Base-by-base conservation (phyloP, 2,113 vertebrate genomes). In the Psittacus erithacus region DNA sequence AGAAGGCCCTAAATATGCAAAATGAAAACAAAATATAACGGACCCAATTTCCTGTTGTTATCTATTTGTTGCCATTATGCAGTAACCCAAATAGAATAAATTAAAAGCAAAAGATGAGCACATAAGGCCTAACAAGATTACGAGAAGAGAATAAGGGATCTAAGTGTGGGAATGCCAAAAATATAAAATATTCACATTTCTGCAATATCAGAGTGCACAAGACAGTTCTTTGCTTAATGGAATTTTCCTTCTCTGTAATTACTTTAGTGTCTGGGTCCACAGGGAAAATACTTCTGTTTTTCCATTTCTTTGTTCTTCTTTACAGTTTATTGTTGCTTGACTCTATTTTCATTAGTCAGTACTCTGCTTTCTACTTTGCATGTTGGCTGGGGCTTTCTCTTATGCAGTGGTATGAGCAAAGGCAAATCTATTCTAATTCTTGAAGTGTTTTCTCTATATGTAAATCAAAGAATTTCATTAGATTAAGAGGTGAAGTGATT, bases 91-190 rank as follows among this genome's bases (percentile, higher is more conserved):
- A 90, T 52, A 81, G 19, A 94, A 90, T 39, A 7, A 97, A 95
- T 93, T 89, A 92, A 93, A 96, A 93, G 65, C 31, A 44, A 69
- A 93, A 93, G 73, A 93, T 64, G 25, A 95, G 35, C 25, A 93
- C 69, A 74, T 78, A 82, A 82, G 43, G 43, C 27, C 94, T 97
- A 83, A 92, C 19, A 86, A 90, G 86, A 92, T 93, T 94, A 94
- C 3, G 2, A 94, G 46, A 87, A 77, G 38, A 94, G 53, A 97
- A 92, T 70, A 12, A 93, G 5, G 6, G 28, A 20, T 11, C 91
- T 95, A 90, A 92, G 92, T 86, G 90, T 46, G 31, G 13, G 27
- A 65, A 70, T 74, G 53, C 31, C 86, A 96, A 90, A 96, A 94
- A 53, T 60, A 80, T 74, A 77, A 96, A 87, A 79, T 46, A 85